Percentiles rank a stretch among this genome's conserved stretches.
Evolutionary conservation across 2,113 vertebrate genomes (phyloP).

Genomic region (Lagopus muta): DNA sequence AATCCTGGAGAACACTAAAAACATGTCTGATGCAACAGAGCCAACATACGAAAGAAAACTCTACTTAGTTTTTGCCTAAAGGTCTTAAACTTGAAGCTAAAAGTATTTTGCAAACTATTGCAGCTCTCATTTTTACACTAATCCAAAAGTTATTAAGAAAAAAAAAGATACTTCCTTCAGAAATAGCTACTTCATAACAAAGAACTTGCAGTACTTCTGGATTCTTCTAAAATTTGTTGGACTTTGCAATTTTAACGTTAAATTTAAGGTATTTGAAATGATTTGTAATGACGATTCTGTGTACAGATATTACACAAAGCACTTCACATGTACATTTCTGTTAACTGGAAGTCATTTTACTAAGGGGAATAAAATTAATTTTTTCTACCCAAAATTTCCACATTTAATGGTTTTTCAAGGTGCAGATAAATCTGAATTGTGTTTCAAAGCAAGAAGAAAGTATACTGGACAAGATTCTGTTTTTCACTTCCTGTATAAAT

Average conservation of each 20-base stretch:
- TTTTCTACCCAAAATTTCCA: neutral
- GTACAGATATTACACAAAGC: neutral
- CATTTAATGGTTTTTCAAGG: neutral
- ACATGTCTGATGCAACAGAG: neutral
- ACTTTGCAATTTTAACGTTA: slow-evolving; percentile 1
- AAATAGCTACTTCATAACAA: neutral
- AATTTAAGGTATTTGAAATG: neutral
- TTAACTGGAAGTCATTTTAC: neutral
- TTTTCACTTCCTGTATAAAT: neutral
- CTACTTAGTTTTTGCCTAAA: neutral
- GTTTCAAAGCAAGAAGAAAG: slow-evolving; percentile 35
- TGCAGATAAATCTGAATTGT: neutral
- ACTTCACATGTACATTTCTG: neutral
- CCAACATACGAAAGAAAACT: neutral
- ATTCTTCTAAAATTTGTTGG: neutral
- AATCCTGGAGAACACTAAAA: neutral
- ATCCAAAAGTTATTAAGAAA: neutral
- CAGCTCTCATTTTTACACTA: neutral
- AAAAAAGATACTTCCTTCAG: neutral
- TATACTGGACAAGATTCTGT: neutral
- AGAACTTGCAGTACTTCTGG: neutral
- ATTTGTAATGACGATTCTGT: neutral
- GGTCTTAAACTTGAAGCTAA: neutral
- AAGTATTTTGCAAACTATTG: neutral
- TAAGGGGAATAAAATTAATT: neutral